A percentile compares a stretch with the other conserved stretches of the same genome.
Conservation (phyloP, 2,797 vertebrate genomes). For the Nothura maculosa region DNA sequence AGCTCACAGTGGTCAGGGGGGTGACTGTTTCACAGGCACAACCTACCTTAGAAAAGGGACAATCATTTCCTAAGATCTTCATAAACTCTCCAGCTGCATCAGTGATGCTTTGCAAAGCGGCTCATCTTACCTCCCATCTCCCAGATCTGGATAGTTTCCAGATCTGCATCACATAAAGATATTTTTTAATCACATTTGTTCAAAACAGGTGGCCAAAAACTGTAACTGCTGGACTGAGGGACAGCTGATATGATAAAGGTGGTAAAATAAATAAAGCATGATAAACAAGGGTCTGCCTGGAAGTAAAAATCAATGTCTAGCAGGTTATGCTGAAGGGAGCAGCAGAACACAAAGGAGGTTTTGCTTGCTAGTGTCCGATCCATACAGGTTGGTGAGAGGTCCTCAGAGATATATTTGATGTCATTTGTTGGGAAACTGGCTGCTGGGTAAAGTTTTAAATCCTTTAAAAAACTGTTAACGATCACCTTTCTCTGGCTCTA, state of each 20-base stretch:
- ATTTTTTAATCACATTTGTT: neutral
- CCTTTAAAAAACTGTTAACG: neutral
- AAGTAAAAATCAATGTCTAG: neutral
- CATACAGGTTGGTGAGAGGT: too few relatives aligned
- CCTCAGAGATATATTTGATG: neutral
- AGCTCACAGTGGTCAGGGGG: neutral
- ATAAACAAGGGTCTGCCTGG: neutral
- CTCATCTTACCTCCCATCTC: neutral
- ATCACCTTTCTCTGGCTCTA: neutral
- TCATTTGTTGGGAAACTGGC: neutral
- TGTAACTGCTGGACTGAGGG: neutral
- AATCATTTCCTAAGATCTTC: neutral
- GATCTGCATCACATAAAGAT: neutral
- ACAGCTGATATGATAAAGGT: neutral
- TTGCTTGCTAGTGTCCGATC: neutral
- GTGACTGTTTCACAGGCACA: neutral
- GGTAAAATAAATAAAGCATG: neutral
- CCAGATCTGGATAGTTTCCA: neutral
- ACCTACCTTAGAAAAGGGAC: neutral
- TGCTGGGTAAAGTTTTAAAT: neutral
- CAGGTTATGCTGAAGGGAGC: neutral
- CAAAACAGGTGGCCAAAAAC: neutral
- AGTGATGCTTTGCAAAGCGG: neutral
- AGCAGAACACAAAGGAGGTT: neutral
- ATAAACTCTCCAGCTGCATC: neutral